phyloP scores from a whole-genome alignment of 2,113 vertebrate species.

The Nicator chloris region DNA sequence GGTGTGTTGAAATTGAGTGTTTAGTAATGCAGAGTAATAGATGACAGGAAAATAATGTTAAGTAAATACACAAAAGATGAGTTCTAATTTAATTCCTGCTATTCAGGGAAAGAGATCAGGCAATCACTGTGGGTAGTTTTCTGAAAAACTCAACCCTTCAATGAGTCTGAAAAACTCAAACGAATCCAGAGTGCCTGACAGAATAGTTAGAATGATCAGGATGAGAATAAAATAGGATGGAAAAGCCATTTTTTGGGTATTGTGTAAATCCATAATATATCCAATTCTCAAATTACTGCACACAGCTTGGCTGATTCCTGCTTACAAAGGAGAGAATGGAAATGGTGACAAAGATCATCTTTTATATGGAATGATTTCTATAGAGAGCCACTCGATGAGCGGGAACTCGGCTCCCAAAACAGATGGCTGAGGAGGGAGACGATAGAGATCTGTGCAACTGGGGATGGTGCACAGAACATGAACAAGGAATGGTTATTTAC shows the following conservation, averaged over 20 bases:
- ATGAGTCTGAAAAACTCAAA: background rate
- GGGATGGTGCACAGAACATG: background rate
- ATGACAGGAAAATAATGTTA: background rate
- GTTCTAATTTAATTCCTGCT: slow-evolving; percentile 7
- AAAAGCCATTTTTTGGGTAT: background rate
- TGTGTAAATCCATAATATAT: slow-evolving; percentile 32
- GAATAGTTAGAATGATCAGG: background rate
- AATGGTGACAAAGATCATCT: slow-evolving; percentile 38
- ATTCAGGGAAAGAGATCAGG: background rate
- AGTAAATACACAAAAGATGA: background rate
- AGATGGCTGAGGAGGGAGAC: slow-evolving; percentile 19
- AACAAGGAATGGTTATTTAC: slow-evolving; percentile 55
- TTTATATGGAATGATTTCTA: background rate
- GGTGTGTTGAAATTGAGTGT: background rate
- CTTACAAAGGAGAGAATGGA: slow-evolving; percentile 37
- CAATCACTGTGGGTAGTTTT: background rate
- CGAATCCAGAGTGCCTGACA: background rate
- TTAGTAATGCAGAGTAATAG: background rate
- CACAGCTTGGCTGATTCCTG: background rate
- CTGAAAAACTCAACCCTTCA: background rate
- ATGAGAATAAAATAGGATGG: background rate
- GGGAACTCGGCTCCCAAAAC: background rate
- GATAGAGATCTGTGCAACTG: background rate
- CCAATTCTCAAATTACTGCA: slow-evolving; percentile 12
- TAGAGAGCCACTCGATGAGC: slow-evolving; percentile 2